These are phyloP conservation scores for Scalopus aquaticus DNA, from an alignment of 2,113 vertebrate genomes.

Conservation along the genomic window DNA sequence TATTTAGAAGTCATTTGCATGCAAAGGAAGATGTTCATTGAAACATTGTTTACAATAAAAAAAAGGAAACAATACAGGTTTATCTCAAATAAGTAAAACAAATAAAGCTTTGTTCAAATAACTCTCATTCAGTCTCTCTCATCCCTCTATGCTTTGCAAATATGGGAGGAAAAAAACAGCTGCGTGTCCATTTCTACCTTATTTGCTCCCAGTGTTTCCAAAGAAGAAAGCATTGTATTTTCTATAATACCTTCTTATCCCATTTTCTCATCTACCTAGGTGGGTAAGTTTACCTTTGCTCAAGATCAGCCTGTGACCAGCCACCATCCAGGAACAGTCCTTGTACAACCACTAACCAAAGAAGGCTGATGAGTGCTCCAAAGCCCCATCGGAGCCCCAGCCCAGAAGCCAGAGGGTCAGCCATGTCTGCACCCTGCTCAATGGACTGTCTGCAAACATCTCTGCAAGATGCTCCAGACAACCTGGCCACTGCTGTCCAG, in stretches of 20 bases:
- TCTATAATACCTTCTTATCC: not conserved
- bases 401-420: not conserved
- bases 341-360: not conserved
- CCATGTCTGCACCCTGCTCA: not conserved
- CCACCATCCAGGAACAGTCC: not conserved
- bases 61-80: conserved; percentile 1
- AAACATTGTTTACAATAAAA: conserved; percentile 11
- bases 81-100: conserved; percentile 8
- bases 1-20: not conserved
- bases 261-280: not conserved
- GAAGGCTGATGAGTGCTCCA: not conserved
- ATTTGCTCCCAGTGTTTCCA: not conserved
- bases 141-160: not conserved
- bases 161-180: not conserved
- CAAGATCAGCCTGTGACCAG: not conserved
- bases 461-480: not conserved
- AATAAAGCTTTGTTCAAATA: conserved; percentile 2
- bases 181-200: not conserved
- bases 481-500: not conserved
- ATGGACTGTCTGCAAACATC: not conserved
- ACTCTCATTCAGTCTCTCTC: not conserved
- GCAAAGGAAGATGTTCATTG: not conserved
- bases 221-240: not conserved
- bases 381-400: accelerated
- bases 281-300: not conserved